Conservation (phyloP, 1,140 invertebrate species). For the Tetramorium parvispinum region DNA sequence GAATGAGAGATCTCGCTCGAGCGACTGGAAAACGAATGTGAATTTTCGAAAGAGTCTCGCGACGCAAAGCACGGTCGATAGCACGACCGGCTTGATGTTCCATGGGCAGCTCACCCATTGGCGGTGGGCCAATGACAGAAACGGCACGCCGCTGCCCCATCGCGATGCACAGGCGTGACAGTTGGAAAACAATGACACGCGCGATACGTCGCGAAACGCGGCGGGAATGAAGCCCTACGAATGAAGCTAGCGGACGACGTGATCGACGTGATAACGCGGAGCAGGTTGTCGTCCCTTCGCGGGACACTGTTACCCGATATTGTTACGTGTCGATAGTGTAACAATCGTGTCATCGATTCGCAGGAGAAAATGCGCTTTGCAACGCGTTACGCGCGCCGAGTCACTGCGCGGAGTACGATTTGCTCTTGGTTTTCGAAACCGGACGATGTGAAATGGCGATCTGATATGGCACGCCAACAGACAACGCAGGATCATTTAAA, state of each 20-base stretch:
- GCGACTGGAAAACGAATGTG: constrained; percentile 44
- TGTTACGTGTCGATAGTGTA: constrained; percentile 47
- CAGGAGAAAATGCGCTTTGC: constrained; percentile 29
- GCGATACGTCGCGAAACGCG: constrained; percentile 38
- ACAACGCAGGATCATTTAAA: neutral
- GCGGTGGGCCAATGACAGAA: constrained; percentile 72
- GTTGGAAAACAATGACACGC: constrained; percentile 74
- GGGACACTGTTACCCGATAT: constrained; percentile 37
- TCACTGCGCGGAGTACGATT: neutral
- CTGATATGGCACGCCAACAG: neutral
- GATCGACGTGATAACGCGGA: constrained; percentile 41
- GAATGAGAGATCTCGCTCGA: constrained; percentile 13
- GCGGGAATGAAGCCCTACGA: constrained; percentile 32
- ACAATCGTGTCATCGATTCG: constrained; percentile 55
- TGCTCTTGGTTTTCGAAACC: neutral
- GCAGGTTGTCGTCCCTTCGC: constrained; percentile 43
- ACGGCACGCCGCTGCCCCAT: constrained; percentile 70
- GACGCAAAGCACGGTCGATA: constrained; percentile 73
- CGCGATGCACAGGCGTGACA: constrained; percentile 70
- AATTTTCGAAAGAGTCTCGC: constrained; percentile 72
- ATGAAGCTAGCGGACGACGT: neutral
- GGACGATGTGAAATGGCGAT: neutral
- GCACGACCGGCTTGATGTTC: constrained; percentile 73
- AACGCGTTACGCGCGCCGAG: neutral
- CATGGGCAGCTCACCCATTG: constrained; percentile 71